Conservation (phyloP, 2,888 invertebrate genomes). For the Lysandra coridon region DNA sequence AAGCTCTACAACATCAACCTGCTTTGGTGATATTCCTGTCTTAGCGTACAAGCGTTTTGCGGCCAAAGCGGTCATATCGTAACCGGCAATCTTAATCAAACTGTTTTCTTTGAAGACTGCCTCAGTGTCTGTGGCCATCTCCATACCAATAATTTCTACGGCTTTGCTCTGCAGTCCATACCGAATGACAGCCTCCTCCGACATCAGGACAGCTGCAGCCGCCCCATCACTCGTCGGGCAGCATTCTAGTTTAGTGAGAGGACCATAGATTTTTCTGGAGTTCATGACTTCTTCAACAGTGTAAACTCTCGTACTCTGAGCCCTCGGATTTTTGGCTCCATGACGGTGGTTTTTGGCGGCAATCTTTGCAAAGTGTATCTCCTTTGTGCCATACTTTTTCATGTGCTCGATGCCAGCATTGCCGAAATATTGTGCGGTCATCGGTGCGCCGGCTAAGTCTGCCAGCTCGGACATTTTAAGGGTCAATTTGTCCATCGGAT, state of each 20-base stretch:
- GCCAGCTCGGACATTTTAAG: constrained; percentile 90
- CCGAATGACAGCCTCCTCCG: constrained; percentile 92
- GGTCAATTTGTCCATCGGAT: constrained; percentile 94
- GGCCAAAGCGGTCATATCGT: constrained; percentile 95
- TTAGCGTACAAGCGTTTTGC: constrained; percentile 87
- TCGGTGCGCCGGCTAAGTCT: constrained; percentile 90
- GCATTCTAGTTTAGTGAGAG: constrained; percentile 97
- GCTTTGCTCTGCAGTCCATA: constrained; percentile 90
- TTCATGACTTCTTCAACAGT: constrained; percentile 93
- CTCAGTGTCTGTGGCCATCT: constrained; percentile 96
- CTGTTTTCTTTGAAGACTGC: constrained; percentile 91
- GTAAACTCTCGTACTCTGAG: constrained; percentile 96
- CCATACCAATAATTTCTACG: constrained; percentile 97
- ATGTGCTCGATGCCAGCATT: constrained; percentile 98
- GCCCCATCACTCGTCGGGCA: constrained; percentile 99
- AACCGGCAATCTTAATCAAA: constrained; percentile 89
- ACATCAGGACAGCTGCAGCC: constrained; percentile 94
- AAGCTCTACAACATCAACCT: constrained; percentile 96
- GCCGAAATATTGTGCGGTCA: constrained; percentile 97
- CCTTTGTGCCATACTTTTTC: constrained; percentile 95
- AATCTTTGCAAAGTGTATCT: constrained; percentile 97
- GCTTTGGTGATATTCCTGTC: constrained; percentile 86
- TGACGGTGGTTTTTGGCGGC: constrained; percentile 99
- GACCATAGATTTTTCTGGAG: constrained; percentile 93
- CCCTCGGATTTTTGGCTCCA: constrained; percentile 97